Evolutionary conservation across 1,140 invertebrate genomes (phyloP).

Genomic region (Aphidius ervi): DNA sequence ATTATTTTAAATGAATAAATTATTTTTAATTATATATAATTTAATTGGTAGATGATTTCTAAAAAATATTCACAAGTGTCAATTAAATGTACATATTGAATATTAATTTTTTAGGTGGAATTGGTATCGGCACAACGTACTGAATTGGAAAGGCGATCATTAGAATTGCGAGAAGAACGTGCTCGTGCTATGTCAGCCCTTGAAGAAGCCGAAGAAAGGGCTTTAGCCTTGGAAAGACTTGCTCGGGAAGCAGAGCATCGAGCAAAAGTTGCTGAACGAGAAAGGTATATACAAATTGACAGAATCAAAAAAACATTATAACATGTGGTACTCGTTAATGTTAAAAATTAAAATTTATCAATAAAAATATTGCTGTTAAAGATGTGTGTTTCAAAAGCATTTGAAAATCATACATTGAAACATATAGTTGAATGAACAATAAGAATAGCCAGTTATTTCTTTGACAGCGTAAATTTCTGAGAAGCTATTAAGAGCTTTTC

Average conservation of each 20-base stretch:
- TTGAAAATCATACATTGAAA: too few relatives aligned
- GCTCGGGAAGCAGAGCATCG: constrained; percentile 74
- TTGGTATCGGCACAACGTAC: constrained; percentile 78
- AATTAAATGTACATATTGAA: not conserved
- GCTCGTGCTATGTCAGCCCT: constrained; percentile 72
- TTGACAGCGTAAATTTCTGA: too few relatives aligned
- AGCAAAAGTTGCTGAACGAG: constrained; percentile 47
- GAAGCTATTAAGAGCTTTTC: too few relatives aligned
- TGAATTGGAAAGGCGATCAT: constrained; percentile 77
- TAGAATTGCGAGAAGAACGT: constrained; percentile 70
- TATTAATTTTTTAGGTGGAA: constrained; percentile 59
- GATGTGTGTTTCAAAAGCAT: too few relatives aligned
- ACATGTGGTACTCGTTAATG: not conserved
- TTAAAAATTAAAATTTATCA: not conserved
- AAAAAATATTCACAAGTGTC: too few relatives aligned
- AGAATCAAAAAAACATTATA: constrained; percentile 1
- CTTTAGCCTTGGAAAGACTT: constrained; percentile 77
- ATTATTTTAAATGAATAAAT: not conserved
- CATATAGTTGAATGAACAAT: too few relatives aligned
- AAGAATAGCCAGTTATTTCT: too few relatives aligned
- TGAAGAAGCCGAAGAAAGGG: constrained; percentile 86
- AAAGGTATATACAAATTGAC: constrained; percentile 45
- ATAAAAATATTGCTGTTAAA: too few relatives aligned
- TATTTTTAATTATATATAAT: not conserved
- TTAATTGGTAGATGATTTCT: too few relatives aligned